A percentile compares a stretch with the other conserved stretches of the same genome.
phyloP scores from a whole-genome alignment of 2,888 invertebrate species.

The Habrosyne pyritoides region DNA sequence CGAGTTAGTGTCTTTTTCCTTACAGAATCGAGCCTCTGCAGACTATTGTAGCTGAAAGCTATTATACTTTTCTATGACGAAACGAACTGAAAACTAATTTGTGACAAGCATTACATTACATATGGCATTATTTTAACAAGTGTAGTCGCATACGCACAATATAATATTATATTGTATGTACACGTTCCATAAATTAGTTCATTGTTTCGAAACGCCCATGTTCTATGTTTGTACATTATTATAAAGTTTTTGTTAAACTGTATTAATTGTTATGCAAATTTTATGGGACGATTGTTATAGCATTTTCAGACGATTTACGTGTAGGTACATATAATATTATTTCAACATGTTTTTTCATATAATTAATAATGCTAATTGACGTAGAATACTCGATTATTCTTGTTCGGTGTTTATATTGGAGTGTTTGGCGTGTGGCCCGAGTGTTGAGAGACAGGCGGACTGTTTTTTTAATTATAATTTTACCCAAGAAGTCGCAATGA shows the following conservation, averaged over 20 bases:
- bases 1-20: too few species aligned
- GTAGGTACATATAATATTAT: constrained; percentile 25
- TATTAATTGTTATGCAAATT: constrained; percentile 54
- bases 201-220: constrained; percentile 51
- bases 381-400: constrained; percentile 33
- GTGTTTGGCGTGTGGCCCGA: constrained; percentile 10
- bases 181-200: constrained; percentile 55
- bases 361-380: constrained; percentile 61
- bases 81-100: constrained; percentile 20
- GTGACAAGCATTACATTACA: constrained; percentile 35
- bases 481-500: too few species aligned
- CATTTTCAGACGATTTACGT: constrained; percentile 46
- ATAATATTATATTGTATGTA: constrained; percentile 26
- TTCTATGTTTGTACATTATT: constrained; percentile 23
- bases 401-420: constrained; percentile 18
- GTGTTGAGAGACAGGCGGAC: background rate
- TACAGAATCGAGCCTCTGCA: background rate
- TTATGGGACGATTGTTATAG: constrained; percentile 29
- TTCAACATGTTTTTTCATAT: constrained; percentile 46
- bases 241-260: constrained; percentile 37
- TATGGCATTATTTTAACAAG: constrained; percentile 35
- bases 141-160: constrained; percentile 25
- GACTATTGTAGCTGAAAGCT: constrained; percentile 23
- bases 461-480: too few species aligned
- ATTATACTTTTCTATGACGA: constrained; percentile 11